Evolutionary conservation across 2,888 invertebrate species (phyloP).

Genomic region (Cyclophora punctaria): DNA sequence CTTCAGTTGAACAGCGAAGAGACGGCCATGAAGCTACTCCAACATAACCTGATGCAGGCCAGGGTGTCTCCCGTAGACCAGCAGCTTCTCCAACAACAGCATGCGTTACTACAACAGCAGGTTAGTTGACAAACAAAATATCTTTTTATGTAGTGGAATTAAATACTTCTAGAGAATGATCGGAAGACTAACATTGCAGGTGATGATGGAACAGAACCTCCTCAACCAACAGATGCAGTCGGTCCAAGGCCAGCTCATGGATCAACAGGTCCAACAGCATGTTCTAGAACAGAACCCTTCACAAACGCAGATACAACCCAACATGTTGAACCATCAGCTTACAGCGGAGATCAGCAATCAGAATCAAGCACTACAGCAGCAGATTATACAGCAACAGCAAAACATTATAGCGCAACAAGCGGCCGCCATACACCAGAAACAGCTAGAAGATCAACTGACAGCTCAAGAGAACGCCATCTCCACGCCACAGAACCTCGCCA

Average conservation of each 20-base stretch:
- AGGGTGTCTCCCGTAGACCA: conserved; percentile 62
- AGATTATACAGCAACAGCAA: conserved; percentile 69
- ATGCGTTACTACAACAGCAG: conserved; percentile 32
- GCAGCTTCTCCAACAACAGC: conserved; percentile 46
- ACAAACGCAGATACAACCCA: conserved; percentile 48
- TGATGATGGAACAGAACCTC: conserved; percentile 66
- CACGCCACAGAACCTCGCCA: conserved; percentile 53
- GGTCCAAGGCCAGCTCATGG: conserved; percentile 53
- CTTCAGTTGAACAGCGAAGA: conserved; percentile 68
- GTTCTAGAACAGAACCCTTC: conserved; percentile 39
- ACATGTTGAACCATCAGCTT: conserved; percentile 49
- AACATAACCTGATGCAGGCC: conserved; percentile 74
- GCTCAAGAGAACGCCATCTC: conserved; percentile 51
- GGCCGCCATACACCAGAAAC: conserved; percentile 65
- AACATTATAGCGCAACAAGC: conserved; percentile 65
- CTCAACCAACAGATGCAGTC: conserved; percentile 63
- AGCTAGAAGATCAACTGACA: conserved; percentile 54
- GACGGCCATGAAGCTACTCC: conserved; percentile 74
- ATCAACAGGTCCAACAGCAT: conserved; percentile 50
- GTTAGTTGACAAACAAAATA: conserved; percentile 11
- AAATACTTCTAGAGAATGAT: too few relatives aligned
- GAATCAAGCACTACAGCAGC: conserved; percentile 72
- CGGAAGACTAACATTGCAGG: conserved; percentile 25
- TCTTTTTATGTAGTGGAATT: neutral
- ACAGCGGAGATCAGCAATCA: conserved; percentile 57